Conservation (phyloP, 1,140 invertebrate species). For the Tetramorium parvispinum region DNA sequence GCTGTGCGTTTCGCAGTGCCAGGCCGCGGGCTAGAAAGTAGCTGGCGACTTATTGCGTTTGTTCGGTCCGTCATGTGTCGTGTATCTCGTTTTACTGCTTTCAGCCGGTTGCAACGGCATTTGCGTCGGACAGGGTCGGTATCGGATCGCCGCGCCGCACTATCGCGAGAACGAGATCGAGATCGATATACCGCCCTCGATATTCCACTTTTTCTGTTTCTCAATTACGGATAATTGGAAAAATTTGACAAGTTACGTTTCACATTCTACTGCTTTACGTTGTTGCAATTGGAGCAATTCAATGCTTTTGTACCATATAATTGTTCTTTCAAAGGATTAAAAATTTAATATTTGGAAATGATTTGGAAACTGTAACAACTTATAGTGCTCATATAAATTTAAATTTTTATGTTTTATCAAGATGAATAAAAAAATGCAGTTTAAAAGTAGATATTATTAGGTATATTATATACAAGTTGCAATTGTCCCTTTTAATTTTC, state of each 20-base stretch:
- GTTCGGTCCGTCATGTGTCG: conserved; percentile 39
- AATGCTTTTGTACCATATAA: neutral
- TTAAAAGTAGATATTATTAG: neutral
- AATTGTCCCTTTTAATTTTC: neutral
- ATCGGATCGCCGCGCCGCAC: conserved; percentile 28
- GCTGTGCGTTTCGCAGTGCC: conserved; percentile 21
- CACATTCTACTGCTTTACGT: neutral
- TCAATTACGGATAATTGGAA: neutral
- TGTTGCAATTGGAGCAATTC: neutral
- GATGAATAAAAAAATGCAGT: neutral
- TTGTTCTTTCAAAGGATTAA: neutral
- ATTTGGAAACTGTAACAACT: neutral
- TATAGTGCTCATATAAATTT: neutral
- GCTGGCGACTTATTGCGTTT: conserved; percentile 69
- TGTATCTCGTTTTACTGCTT: conserved; percentile 44
- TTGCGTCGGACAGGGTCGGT: conserved; percentile 61
- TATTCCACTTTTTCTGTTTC: neutral
- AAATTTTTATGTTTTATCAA: neutral
- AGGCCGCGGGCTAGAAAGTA: conserved; percentile 76
- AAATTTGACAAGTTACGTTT: neutral
- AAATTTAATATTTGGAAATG: neutral
- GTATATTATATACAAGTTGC: neutral
- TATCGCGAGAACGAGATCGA: neutral
- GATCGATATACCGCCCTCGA: neutral
- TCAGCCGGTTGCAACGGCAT: conserved; percentile 65